Evolutionary conservation across 1,140 invertebrate genomes (phyloP).

Genomic region (Chironomus striatipennis): DNA sequence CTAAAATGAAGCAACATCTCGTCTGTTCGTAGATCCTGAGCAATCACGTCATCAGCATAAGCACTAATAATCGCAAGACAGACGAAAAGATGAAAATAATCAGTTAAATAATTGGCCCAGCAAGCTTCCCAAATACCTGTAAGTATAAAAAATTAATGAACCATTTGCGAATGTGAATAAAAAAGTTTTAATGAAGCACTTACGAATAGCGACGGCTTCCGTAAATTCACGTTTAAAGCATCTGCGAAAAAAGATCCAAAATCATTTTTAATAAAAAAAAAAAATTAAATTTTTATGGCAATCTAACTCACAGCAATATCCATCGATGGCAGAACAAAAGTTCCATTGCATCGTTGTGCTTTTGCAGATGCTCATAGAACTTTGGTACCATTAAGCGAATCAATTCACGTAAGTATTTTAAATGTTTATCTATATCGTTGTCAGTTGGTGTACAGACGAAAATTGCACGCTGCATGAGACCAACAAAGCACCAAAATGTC

Average conservation of each 20-base stretch:
- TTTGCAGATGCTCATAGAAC: slow-evolving; percentile 77
- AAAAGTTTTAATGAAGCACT: not conserved
- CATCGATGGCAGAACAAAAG: slow-evolving; percentile 86
- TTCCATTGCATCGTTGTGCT: slow-evolving; percentile 76
- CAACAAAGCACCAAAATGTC: slow-evolving; percentile 90
- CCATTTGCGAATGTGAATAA: slow-evolving; percentile 49
- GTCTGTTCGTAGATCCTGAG: slow-evolving; percentile 79
- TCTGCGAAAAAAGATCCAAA: slow-evolving; percentile 8
- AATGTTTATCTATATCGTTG: slow-evolving; percentile 86
- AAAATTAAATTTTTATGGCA: not conserved
- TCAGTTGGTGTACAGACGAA: slow-evolving; percentile 90
- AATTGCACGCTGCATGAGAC: slow-evolving; percentile 81
- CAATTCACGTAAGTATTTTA: slow-evolving; percentile 78
- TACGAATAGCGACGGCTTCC: too few relatives aligned
- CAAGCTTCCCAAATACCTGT: slow-evolving; percentile 90
- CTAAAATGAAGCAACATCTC: slow-evolving; percentile 93
- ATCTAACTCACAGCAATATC: slow-evolving; percentile 69
- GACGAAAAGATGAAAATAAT: slow-evolving; percentile 87
- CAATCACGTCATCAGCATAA: slow-evolving; percentile 86
- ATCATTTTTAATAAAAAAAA: slow-evolving; percentile 25
- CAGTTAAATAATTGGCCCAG: slow-evolving; percentile 88
- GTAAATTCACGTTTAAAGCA: not conserved
- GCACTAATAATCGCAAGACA: slow-evolving; percentile 84
- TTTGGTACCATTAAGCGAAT: slow-evolving; percentile 78
- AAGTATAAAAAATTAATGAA: slow-evolving; percentile 78